These are phyloP conservation scores for Melipona quadrifasciata DNA, from an alignment of 1,140 invertebrate species.

Conservation along the genomic window DNA sequence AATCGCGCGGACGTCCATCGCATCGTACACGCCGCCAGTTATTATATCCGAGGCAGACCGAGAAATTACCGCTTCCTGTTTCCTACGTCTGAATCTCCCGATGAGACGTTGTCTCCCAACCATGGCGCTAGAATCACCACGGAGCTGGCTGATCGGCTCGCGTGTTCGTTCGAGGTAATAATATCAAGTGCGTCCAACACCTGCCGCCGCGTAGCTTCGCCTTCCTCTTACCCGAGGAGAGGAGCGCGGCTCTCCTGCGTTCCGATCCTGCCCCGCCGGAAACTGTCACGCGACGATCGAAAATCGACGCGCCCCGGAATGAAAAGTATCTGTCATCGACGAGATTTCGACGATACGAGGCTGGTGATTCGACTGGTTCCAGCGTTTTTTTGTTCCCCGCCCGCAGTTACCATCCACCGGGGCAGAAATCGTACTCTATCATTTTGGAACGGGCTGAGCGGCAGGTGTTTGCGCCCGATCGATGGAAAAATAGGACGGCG, in stretches of 20 bases:
- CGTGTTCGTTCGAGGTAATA: conserved; percentile 33
- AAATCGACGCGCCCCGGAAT: background rate
- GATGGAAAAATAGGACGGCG: conserved; percentile 25
- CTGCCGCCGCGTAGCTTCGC: conserved; percentile 5
- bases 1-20: conserved; percentile 30
- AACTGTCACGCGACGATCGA: conserved; percentile 35
- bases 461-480: conserved; percentile 46
- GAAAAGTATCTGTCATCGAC: background rate
- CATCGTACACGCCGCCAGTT: conserved; percentile 21
- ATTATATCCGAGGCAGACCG: conserved; percentile 31
- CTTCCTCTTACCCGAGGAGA: background rate
- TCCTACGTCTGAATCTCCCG: conserved; percentile 21
- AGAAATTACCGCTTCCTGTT: conserved; percentile 62
- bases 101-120: background rate
- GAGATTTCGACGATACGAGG: background rate
- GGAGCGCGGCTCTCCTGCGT: no score
- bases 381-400: background rate
- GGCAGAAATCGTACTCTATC: conserved; percentile 18
- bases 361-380: background rate
- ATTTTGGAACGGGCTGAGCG: conserved; percentile 1
- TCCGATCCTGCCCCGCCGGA: no score
- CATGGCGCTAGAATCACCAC: background rate
- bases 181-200: conserved; percentile 35
- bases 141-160: conserved; percentile 12
- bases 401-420: background rate